Percentiles rank a stretch among this genome's conserved stretches.
phyloP scores from a whole-genome alignment of 2,113 vertebrate species.

The Anolis sagrei region DNA sequence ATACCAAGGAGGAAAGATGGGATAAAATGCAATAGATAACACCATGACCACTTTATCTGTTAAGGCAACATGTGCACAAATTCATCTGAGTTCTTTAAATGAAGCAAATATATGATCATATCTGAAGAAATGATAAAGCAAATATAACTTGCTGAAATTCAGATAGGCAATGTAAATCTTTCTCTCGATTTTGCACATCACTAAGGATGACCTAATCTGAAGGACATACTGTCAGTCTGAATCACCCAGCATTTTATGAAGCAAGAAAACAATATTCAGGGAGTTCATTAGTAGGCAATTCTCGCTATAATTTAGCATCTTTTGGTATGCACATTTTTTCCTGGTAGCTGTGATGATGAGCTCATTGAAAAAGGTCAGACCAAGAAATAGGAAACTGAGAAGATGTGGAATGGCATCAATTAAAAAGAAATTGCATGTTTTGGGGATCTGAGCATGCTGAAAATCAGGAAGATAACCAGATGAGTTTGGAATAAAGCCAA shows the following conservation, averaged over 20 bases:
- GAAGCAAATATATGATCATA: not conserved
- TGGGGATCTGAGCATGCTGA: not conserved
- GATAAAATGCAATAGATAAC: not conserved
- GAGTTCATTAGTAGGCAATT: constrained; percentile 25
- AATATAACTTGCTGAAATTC: not conserved
- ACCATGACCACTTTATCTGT: not conserved
- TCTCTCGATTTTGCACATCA: not conserved
- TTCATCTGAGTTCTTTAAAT: not conserved
- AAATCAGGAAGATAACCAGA: constrained; percentile 7
- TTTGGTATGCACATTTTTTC: constrained; percentile 4
- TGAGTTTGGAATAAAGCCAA: not conserved
- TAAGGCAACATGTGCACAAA: not conserved
- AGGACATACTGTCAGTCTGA: constrained; percentile 14
- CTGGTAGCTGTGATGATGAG: constrained; percentile 20
- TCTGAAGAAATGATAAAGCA: not conserved
- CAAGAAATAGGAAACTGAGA: constrained; percentile 18
- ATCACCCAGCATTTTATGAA: constrained; percentile 6
- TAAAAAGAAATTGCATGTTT: constrained; percentile 30
- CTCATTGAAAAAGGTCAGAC: constrained; percentile 25
- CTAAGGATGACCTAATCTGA: constrained; percentile 17
- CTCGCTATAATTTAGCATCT: constrained; percentile 14
- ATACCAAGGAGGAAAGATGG: not conserved
- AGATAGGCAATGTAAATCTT: not conserved
- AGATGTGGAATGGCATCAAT: constrained; percentile 25
- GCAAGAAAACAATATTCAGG: constrained; percentile 24